These are phyloP conservation scores for Phylloscopus whistleri DNA, from an alignment of 2,113 vertebrate genomes.

Conservation along the genomic window DNA sequence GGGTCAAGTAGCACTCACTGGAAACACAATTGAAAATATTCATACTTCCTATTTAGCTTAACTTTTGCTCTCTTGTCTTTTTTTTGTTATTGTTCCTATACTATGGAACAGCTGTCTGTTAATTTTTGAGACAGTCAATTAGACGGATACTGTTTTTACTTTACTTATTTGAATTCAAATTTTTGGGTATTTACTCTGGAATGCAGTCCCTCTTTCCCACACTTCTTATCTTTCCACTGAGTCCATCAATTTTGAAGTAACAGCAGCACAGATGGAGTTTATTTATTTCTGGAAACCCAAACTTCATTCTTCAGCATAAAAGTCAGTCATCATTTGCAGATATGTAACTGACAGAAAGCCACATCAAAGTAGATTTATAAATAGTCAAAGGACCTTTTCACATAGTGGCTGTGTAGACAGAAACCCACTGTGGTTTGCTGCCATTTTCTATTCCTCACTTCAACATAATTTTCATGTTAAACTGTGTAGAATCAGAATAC, in stretches of 20 bases:
- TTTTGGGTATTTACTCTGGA: not conserved
- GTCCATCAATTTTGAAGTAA: not conserved
- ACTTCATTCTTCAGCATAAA: not conserved
- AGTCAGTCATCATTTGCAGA: not conserved
- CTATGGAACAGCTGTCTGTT: not conserved
- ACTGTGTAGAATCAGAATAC: not conserved
- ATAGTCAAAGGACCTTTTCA: not conserved
- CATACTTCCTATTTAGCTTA: not conserved
- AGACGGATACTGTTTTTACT: not conserved
- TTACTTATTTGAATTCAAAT: not conserved
- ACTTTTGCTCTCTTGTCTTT: not conserved
- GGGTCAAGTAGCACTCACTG: not conserved
- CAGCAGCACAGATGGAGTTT: not conserved
- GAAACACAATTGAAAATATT: not conserved
- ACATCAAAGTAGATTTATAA: not conserved
- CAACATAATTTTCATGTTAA: not conserved
- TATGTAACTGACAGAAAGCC: not conserved
- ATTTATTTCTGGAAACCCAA: not conserved
- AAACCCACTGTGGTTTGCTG: not conserved
- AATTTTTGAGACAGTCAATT: not conserved
- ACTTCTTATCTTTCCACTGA: not conserved
- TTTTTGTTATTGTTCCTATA: not conserved
- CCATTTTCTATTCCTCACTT: not conserved
- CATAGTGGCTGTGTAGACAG: not conserved
- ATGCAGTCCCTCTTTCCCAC: not conserved